Evolutionary conservation across 2,113 vertebrate genomes (phyloP).

Genomic region (Aptenodytes patagonicus): DNA sequence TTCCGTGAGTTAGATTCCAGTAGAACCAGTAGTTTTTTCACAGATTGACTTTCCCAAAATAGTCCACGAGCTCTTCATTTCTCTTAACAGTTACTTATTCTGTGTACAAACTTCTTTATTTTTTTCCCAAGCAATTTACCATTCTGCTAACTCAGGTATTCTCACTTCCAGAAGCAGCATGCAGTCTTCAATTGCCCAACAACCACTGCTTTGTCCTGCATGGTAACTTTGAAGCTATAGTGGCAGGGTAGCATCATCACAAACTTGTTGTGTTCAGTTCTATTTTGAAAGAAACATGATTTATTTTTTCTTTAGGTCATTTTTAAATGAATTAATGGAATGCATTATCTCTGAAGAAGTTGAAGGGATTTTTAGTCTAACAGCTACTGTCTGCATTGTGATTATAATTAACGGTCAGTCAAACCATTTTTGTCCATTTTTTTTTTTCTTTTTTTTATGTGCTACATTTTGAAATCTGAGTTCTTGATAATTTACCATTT

Average conservation of each 20-base stretch:
- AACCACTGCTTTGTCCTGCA: not conserved
- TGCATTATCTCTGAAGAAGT: constrained; percentile 81
- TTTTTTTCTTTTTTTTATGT: not conserved
- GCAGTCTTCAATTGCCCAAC: not conserved
- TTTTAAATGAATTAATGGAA: constrained; percentile 80
- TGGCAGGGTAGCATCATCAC: not conserved
- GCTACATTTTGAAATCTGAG: not conserved
- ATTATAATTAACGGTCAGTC: constrained; percentile 80
- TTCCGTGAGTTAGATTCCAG: not conserved
- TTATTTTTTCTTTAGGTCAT: constrained; percentile 73
- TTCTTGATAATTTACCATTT: not conserved
- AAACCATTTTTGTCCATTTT: not conserved
- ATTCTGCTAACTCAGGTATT: not conserved
- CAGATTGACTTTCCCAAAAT: not conserved
- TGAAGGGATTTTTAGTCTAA: constrained; percentile 78
- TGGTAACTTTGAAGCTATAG: not conserved
- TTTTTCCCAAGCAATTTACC: not conserved
- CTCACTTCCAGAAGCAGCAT: not conserved
- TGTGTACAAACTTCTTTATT: not conserved
- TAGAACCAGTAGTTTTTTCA: not conserved
- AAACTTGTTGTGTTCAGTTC: not conserved
- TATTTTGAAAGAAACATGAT: not conserved
- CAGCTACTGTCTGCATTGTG: constrained; percentile 75
- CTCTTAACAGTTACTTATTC: not conserved
- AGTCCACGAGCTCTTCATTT: not conserved